Evolutionary conservation across 1,140 invertebrate genomes (phyloP).

Genomic region (Drosophila subobscura): DNA sequence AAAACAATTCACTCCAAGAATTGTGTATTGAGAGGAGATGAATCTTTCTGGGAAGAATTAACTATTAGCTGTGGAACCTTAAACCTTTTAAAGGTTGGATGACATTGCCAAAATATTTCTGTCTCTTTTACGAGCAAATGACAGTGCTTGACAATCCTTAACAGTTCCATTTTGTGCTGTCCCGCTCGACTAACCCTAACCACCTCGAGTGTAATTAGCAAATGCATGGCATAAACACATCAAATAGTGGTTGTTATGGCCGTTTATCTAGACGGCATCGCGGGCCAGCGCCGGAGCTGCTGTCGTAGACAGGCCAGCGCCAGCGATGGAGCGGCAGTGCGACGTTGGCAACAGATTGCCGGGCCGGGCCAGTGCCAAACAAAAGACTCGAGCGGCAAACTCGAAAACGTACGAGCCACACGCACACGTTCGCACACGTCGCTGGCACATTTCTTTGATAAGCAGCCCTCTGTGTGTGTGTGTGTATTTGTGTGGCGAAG

Average conservation of each 20-base stretch:
- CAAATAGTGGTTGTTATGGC: conserved; percentile 40
- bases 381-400: conserved; percentile 76
- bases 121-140: too few species aligned
- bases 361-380: conserved; percentile 32
- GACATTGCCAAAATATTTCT: too few species aligned
- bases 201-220: conserved; percentile 23
- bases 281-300: conserved; percentile 12
- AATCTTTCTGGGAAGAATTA: too few species aligned
- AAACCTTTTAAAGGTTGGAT: too few species aligned
- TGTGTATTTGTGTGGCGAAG: conserved; percentile 47
- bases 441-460: conserved; percentile 76
- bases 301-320: conserved; percentile 70
- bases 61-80: too few species aligned
- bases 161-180: too few species aligned
- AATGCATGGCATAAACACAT: conserved; percentile 29
- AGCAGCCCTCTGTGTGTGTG: conserved; percentile 27
- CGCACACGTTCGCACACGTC: conserved; percentile 1
- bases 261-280: conserved; percentile 22
- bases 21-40: too few species aligned
- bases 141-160: too few species aligned
- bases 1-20: too few species aligned
- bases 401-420: conserved; percentile 45
- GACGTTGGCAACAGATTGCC: conserved; percentile 60
- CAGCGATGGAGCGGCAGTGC: conserved; percentile 36
- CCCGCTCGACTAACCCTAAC: neutral